phyloP scores from a whole-genome alignment of 2,797 vertebrate genomes.

The Iguana delicatissima region DNA sequence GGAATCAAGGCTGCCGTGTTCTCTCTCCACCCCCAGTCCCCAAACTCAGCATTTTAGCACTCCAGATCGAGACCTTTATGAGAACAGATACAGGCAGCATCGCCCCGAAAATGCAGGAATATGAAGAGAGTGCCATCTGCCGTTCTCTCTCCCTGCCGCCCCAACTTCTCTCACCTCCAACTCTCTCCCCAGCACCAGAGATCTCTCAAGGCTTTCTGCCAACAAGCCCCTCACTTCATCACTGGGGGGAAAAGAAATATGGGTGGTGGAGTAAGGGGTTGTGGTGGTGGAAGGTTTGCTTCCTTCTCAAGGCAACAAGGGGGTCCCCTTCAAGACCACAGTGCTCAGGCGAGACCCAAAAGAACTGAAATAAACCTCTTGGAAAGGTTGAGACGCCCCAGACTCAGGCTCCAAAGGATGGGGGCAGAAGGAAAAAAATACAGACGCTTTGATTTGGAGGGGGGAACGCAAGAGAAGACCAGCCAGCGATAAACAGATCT shows the following conservation, averaged over 20 bases:
- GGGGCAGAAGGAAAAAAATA: neutral
- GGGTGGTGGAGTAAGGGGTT: no score
- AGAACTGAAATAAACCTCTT: neutral
- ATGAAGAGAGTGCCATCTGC: neutral
- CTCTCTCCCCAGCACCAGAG: neutral
- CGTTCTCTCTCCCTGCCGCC: no score
- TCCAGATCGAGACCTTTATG: neutral
- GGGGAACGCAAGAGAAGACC: neutral
- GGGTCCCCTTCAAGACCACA: neutral
- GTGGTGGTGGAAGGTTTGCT: no score
- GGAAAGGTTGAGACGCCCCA: neutral
- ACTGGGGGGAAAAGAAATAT: no score
- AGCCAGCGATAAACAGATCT: neutral
- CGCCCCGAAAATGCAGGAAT: neutral
- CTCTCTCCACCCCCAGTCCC: neutral
- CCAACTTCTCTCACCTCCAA: neutral
- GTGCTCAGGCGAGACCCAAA: no score
- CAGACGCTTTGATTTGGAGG: neutral
- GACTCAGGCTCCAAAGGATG: neutral
- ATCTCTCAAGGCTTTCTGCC: neutral
- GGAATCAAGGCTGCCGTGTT: neutral
- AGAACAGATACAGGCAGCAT: neutral
- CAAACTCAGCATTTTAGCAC: neutral
- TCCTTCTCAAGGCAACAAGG: no score
- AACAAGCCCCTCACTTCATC: neutral